These are phyloP conservation scores for Notodonta ziczac DNA, from an alignment of 2,888 invertebrate genomes.

Conservation along the genomic window DNA sequence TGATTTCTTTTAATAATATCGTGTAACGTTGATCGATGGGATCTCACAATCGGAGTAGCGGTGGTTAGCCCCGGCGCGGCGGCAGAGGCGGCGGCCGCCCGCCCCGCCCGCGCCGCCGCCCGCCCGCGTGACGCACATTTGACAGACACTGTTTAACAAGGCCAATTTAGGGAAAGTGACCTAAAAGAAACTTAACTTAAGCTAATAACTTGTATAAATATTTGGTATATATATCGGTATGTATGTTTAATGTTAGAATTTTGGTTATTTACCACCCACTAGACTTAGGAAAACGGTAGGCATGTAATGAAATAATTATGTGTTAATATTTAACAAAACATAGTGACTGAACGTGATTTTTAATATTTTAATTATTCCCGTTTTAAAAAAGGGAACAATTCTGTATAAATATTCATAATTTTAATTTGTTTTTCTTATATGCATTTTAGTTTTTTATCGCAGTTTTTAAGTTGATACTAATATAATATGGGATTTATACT, in stretches of 20 bases:
- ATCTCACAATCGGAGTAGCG: conserved; percentile 47
- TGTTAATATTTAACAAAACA: conserved; percentile 82
- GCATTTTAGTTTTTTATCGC: conserved; percentile 82
- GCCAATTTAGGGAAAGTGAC: conserved; percentile 81
- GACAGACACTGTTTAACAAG: conserved; percentile 79
- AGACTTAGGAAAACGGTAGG: conserved; percentile 83
- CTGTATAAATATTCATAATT: conserved; percentile 83
- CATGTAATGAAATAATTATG: conserved; percentile 81
- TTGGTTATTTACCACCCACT: conserved; percentile 84
- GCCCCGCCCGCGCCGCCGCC: conserved; percentile 38
- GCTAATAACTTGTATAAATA: conserved; percentile 84
- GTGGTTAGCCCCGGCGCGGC: conserved; percentile 28
- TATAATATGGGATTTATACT: conserved; percentile 70
- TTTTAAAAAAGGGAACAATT: conserved; percentile 72
- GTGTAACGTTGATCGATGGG: conserved; percentile 47
- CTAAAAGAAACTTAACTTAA: conserved; percentile 83
- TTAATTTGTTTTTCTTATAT: conserved; percentile 78
- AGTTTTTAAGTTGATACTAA: conserved; percentile 77
- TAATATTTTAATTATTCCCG: conserved; percentile 74
- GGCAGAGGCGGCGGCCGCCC: conserved; percentile 27
- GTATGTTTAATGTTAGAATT: conserved; percentile 84
- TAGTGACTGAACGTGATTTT: conserved; percentile 82
- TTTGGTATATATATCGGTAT: conserved; percentile 84
- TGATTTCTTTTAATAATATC: conserved; percentile 78
- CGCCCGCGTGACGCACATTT: conserved; percentile 61